Base-by-base conservation (phyloP, 2,113 vertebrate genomes). In the Equus przewalskii region DNA sequence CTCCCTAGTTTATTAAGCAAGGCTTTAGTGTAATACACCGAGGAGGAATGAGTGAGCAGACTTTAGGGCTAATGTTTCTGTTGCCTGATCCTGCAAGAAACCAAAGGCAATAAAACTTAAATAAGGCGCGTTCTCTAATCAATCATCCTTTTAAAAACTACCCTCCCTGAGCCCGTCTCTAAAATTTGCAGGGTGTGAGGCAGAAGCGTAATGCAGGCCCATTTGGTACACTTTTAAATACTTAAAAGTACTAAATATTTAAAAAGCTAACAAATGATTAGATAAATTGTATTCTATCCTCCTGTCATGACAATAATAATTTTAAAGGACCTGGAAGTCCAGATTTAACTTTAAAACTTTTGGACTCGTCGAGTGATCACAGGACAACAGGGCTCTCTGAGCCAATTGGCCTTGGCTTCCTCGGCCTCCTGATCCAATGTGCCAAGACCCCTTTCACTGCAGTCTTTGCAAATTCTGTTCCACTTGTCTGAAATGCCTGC, bases 291-390 rank as follows among this genome's bases (percentile, higher is more conserved):
- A 11, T 62, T 64, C 11, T 82, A 79, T 19, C 10, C 2, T 82
- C 9, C 30, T 69, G 41, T 33, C 6, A 51, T 69, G 69, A 44
- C 4, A 86, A 95, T 60, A 56, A 62, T 7, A 86, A 92, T 90
- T 94, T 92, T 73, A 89, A 91, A 58, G 51, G 7, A 62, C 26
- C 33, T 70, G 9, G 3, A 91, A 49, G 33, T 75, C 10, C 10
- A 64, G 26, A 75, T 79, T 54, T 82, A 19, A 85, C 84, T 96
- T 88, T 30, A 76, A 49, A 89, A 54, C 21, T 12, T 54, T 51
- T 69, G 33, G 14, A 82, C 3, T 70, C 36, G 72, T 60, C 72
- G 33, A 44, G 30, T 64, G 54, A 82, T 49, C 13, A 70, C 75
- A 86, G 21, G 7, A 16, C 19, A 16, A 76, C 1, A 58, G 51